Evolutionary conservation across 2,888 invertebrate species (phyloP), one percentile per base, ranked within the genome.

Genomic region (Phaonia tiefii): DNA sequence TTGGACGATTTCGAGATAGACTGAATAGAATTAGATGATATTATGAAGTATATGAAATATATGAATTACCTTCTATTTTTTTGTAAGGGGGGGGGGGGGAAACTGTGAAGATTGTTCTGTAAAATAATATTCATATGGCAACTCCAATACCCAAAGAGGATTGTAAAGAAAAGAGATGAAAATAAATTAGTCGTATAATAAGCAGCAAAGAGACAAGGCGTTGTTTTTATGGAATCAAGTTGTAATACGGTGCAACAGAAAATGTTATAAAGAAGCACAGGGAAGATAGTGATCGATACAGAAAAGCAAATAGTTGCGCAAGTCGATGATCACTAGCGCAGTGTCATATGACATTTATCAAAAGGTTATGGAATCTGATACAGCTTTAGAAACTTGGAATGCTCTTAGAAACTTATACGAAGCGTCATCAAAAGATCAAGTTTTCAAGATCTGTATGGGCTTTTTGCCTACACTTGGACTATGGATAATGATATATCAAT

Each of bases 301-400:
- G 86, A 54, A 88, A 87, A 79, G 87, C 88, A 60, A 89, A 88
- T 66, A 88, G 87, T 80, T 87, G 87, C 72, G 86, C 87, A 2
- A 89, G 87, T 86, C 87, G 0, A 86, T 87, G 86, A 87, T 89
- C 42, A 79, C 85, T 26, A 87, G 84, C 81, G 67, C 86, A 66
- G 83, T 88, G 1, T 86, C 85, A 25, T 87, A 88, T 77, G 74
- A 81, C 11, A 86, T 88, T 1, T 83, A 88, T n/a, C 82, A 86
- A 87, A 89, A 89, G 74, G 87, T 88, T 39, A 87, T 88, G 87
- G 88, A 88, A 60, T 87, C 88, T 0, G 72, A 79, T 60, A 86
- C 89, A 10, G 84, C 85, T 26, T 87, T 87, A 86, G 85, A 88
- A 44, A 71, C 79, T 5, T 66, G 81, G 13, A 74, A 85, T n/a